Conservation (phyloP, 2,888 invertebrate genomes). For the Chymomyza fuscimana region DNA sequence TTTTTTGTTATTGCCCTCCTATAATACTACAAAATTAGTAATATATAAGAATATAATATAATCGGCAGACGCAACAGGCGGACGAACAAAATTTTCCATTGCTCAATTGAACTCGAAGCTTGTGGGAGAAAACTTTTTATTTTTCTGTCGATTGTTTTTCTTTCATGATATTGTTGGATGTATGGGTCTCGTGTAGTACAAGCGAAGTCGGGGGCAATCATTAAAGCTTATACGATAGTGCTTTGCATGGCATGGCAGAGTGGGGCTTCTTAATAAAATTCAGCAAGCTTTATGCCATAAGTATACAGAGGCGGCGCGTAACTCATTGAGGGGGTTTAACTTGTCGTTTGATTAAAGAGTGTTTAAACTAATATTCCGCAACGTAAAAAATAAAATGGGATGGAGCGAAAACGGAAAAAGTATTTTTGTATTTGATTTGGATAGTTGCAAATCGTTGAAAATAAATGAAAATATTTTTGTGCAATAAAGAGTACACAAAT, state of each 20-base stretch:
- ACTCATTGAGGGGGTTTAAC: not conserved
- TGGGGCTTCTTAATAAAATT: not conserved
- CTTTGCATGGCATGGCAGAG: not conserved
- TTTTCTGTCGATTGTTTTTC: conserved; percentile 3
- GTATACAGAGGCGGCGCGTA: not conserved
- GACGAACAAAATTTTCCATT: conserved; percentile 54
- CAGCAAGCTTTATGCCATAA: not conserved
- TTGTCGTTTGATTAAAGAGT: not conserved
- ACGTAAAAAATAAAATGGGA: no score
- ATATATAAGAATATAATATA: not conserved
- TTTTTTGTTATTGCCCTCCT: conserved; percentile 27
- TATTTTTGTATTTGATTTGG: no score
- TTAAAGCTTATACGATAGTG: conserved; percentile 1
- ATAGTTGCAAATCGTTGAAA: no score
- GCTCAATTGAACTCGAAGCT: conserved; percentile 40
- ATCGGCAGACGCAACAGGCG: conserved; percentile 27
- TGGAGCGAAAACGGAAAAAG: no score
- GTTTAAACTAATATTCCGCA: no score
- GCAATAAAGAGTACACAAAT: no score
- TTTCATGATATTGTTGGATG: not conserved
- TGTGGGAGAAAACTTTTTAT: conserved; percentile 6
- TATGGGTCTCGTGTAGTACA: not conserved
- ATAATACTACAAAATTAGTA: not conserved
- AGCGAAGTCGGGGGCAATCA: not conserved
- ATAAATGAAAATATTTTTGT: no score